These are phyloP conservation scores for Pantherophis vulpinus DNA, from an alignment of 2,797 vertebrate genomes.

Conservation along the genomic window DNA sequence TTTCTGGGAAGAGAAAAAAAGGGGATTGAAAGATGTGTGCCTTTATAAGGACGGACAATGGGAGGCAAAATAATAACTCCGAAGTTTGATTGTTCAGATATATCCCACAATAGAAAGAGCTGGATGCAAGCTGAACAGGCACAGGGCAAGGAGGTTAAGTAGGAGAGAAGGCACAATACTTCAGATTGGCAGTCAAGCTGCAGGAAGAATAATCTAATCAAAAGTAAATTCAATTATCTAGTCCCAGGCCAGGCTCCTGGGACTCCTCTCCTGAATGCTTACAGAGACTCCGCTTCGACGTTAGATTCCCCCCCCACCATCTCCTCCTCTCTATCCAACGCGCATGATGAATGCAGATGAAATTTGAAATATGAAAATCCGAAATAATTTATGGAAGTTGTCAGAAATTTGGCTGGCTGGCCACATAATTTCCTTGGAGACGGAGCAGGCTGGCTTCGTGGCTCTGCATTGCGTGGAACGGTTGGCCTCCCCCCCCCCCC, in stretches of 20 bases:
- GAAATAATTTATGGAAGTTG: slow-evolving; percentile 99
- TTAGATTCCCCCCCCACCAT: slow-evolving; percentile 52
- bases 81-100: slow-evolving; percentile 93
- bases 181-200: slow-evolving; percentile 99
- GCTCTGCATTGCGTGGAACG: not conserved
- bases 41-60: slow-evolving; percentile 98
- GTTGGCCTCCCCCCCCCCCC: no score
- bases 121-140: slow-evolving; percentile 89
- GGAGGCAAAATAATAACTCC: slow-evolving; percentile 99
- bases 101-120: slow-evolving; percentile 84
- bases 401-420: slow-evolving; percentile 90
- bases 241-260: slow-evolving; percentile 93
- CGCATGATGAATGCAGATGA: slow-evolving; percentile 99
- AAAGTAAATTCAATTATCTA: slow-evolving; percentile 98
- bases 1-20: slow-evolving; percentile 83
- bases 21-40: slow-evolving; percentile 90
- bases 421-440: slow-evolving; percentile 84
- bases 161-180: slow-evolving; percentile 99
- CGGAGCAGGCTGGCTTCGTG: slow-evolving; percentile 74
- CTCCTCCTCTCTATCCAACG: slow-evolving; percentile 72
- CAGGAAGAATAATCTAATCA: slow-evolving; percentile 99
- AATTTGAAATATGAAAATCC: slow-evolving; percentile 99
- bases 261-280: slow-evolving; percentile 86
- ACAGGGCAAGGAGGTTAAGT: slow-evolving; percentile 99
- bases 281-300: slow-evolving; percentile 82